Evolutionary conservation across 1,140 invertebrate species (phyloP).

Genomic region (Drosophila carrolli): DNA sequence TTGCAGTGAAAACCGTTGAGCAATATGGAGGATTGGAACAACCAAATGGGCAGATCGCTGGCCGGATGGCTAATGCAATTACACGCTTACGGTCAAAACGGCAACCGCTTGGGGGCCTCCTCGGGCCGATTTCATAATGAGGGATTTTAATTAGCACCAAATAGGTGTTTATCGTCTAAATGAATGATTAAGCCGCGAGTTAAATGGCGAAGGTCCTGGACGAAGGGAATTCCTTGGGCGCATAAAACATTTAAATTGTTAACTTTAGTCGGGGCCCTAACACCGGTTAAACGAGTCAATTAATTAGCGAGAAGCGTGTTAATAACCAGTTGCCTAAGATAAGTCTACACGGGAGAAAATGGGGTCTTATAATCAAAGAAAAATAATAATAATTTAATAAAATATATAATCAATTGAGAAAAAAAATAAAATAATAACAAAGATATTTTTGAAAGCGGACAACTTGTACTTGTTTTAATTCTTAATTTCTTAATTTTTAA

Average conservation of each 20-base stretch:
- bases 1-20: constrained; percentile 69
- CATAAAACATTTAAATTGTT: constrained; percentile 1
- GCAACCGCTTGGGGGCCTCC: constrained; percentile 52
- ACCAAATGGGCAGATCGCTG: constrained; percentile 46
- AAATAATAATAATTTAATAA: too few relatives aligned
- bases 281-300: constrained; percentile 61
- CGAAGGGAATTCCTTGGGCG: constrained; percentile 12
- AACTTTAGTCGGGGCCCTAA: constrained; percentile 8
- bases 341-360: constrained; percentile 1
- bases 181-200: constrained; percentile 33
- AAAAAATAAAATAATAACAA: too few relatives aligned
- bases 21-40: constrained; percentile 27
- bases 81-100: constrained; percentile 79
- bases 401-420: too few relatives aligned
- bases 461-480: too few relatives aligned
- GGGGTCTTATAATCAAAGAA: neutral
- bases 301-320: constrained; percentile 72
- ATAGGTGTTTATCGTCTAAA: constrained; percentile 42
- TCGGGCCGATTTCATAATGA: constrained; percentile 74
- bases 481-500: too few relatives aligned
- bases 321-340: constrained; percentile 69
- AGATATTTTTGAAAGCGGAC: too few relatives aligned
- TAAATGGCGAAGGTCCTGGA: constrained; percentile 10
- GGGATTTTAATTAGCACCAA: constrained; percentile 81
- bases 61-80: constrained; percentile 74